Evolutionary conservation across 2,888 invertebrate genomes (phyloP), one percentile per base, ranked within the genome.

Genomic region (Coelinius sp.): DNA sequence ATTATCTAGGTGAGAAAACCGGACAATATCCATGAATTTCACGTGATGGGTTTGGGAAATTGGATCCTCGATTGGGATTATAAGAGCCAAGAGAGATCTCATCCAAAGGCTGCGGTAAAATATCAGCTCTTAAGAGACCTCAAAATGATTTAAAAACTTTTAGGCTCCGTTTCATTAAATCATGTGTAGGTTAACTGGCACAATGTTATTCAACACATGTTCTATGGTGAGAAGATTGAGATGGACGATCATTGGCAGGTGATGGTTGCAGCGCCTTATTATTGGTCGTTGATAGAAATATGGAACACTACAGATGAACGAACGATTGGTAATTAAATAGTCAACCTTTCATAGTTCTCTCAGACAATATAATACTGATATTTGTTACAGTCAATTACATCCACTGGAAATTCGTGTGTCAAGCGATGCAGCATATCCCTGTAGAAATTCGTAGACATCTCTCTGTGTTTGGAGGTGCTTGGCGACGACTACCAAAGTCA

Each of bases 301-400:
- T 20, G n/a, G 46, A 20, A 49, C 8, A 8, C 17, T 17, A 49
- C 17, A 1, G 20, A 49, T 49, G 20, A 49, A 20, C 46, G 46
- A 17, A 49, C 46, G 10, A 49, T 49, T n/a, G 46, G 46, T 49
- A 20, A 7, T 17, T 14, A 20, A 49, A 17, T 6, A 49, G 2
- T 17, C 17, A 49, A 17, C 10, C 2, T 49, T 12, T 20, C 5
- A 49, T 8, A 4, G 3, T 17, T 20, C 8, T 49, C 17, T 20
- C 20, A 14, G n/a, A 20, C 7, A 49, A 49, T 20, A 49, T 49
- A 49, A 49, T 49, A 4, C 2, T 8, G 8, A 17, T 14, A 2
- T 17, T 49, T 76, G 27, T 10, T 12, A 44, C 52, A 77, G 77
- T 75, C 10, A 77, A 77, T 52, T 77, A 69, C 59, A 65, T 77